Evolutionary conservation across 2,797 vertebrate species (phyloP), one percentile per base, ranked within the genome.

Genomic region (Neosilurus mollespiculum): DNA sequence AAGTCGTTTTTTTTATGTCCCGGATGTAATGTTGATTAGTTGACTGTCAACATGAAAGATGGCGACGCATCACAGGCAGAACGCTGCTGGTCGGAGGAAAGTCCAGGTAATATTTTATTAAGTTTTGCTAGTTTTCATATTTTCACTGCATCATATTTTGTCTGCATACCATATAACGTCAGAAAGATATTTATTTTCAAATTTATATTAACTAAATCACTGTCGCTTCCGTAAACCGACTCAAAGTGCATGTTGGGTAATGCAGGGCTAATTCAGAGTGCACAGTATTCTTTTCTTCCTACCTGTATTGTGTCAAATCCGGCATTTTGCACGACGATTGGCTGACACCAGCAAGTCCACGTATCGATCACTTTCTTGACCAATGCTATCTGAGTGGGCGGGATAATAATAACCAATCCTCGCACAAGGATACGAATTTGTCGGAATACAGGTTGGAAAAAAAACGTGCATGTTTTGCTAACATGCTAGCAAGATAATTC

Each of bases 21-120:
- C 94, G 96, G 97, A 98, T 93, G 91, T 96, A 94, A 95, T 94
- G 92, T 43, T 89, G 80, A 16, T 10, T 88, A 89, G 89, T 88
- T 89, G 91, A 93, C 95, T 97, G 97, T 98, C 97, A 99, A 98
- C 97, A 98, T 97, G 97, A 95, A 99, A 99, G 96, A 99, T 99
- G 98, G 97, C 98, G 94, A 95, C 96, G 77, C 97, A 97, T 98
- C 98, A 99, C 93, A 96, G 98, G 94, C 98, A 98, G 94, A 99
- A 99, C 94, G 96, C 97, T 92, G 97, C 97, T 89, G 98, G 97
- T 93, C 97, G 97, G 92, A 96, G 98, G 92, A 99, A 99, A 98
- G 98, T 99, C 80, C 98, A 99, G 98, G 98, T 99, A 92, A 89
- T 86, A 88, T 76, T 80, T 49, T 34, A 49, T 11, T n/a, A 54